Percentiles rank a stretch among this genome's conserved stretches.
Evolutionary conservation across 2,113 vertebrate genomes (phyloP).

Genomic region (Ceyx melanurus): DNA sequence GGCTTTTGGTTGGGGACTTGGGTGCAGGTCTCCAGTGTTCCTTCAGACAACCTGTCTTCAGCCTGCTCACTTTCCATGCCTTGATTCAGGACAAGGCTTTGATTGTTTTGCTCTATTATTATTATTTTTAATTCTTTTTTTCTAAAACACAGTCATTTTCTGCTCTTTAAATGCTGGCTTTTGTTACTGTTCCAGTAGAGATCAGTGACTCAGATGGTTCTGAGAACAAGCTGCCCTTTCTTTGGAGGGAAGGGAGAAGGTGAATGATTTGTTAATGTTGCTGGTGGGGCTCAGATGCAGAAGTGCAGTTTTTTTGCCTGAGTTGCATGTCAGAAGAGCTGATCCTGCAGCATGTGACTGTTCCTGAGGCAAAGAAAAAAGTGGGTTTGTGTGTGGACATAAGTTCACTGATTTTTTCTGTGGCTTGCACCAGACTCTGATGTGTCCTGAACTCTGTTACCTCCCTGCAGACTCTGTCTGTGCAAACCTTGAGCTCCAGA

Average conservation of each 20-base stretch:
- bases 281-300: neutral
- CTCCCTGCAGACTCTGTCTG: neutral
- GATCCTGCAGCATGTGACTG: neutral
- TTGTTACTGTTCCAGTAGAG: neutral
- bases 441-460: no score
- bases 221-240: slow-evolving; percentile 39
- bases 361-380: neutral
- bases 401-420: neutral
- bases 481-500: neutral
- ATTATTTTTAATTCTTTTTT: neutral
- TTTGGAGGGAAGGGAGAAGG: neutral
- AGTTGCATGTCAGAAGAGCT: neutral
- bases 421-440: neutral
- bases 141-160: neutral
- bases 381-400: accelerated
- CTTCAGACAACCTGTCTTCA: neutral
- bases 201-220: neutral
- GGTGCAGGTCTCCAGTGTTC: neutral
- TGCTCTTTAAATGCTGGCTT: neutral
- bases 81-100: neutral
- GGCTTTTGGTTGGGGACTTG: neutral
- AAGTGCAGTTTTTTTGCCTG: neutral
- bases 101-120: neutral
- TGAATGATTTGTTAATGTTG: neutral
- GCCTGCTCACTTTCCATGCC: neutral